Evolutionary conservation across 2,888 invertebrate genomes (phyloP), one percentile per base, ranked within the genome.

Genomic region (Dolomedes plantarius): DNA sequence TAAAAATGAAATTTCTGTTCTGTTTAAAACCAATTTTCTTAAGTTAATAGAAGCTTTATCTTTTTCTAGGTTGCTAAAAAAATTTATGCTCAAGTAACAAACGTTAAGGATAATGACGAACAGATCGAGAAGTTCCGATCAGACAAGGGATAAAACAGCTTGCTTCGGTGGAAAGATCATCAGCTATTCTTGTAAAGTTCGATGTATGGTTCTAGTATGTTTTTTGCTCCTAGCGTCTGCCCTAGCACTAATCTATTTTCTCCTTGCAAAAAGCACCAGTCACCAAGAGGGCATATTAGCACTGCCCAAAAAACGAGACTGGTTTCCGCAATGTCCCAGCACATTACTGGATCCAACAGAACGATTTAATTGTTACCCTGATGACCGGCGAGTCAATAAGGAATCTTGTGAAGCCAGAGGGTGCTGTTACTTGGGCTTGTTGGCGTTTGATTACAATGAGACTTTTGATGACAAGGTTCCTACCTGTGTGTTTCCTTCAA

Each of bases 341-440:
- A 62, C 50, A 9, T 32, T 65, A 0, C 0, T 76, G 41, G 36
- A 19, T 7, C 68, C 67, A 0, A 62, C 68, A 0, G 79, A 86
- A 67, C 76, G 78, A 0, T 83, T 87, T 36, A 83, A 88, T 39
- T 88, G 88, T 29, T 88, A 86, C 69, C 88, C 88, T 3, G 88
- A 88, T 2, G 71, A 77, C 13, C 13, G 28, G 2, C 7, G 39
- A 1, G 88, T 83, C 0, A 68, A 67, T 19, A 62, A 65, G 31
- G 50, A 64, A 28, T 23, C 76, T 7, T 88, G 88, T 36, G 76
- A 77, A 28, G 31, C 79, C 5, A 71, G 88, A 64, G 88, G 88
- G 5, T 88, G 88, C 32, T 88, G 88, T 27, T 88, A 68, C 32
- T 11, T 81, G 9, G 81, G 74, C 11, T 16, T 23, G 0, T 9